Conservation (phyloP, 2,797 vertebrate genomes). For the Kryptolebias ocellatus region DNA sequence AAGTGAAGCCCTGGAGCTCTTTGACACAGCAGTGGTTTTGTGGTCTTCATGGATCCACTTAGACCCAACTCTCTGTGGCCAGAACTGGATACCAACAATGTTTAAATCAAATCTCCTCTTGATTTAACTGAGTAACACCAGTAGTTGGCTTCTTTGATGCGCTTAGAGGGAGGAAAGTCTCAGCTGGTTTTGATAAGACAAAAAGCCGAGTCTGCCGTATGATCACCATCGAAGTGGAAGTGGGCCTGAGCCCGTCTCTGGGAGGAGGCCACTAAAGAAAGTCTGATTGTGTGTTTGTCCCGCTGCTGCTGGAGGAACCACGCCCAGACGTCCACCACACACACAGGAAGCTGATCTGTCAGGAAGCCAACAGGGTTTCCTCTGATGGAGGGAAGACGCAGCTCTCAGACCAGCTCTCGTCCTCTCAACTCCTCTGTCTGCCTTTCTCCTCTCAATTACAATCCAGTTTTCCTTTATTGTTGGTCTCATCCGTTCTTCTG, state of each 20-base stretch:
- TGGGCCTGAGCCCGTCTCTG: slow-evolving; percentile 34
- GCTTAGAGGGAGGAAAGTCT: slow-evolving; percentile 29
- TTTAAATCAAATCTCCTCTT: slow-evolving; percentile 30
- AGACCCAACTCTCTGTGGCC: slow-evolving; percentile 22
- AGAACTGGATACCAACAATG: slow-evolving; percentile 15
- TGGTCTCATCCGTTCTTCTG: slow-evolving; percentile 27
- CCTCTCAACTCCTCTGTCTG: slow-evolving; percentile 34
- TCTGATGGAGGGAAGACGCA: slow-evolving; percentile 54
- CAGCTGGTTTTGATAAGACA: slow-evolving; percentile 42
- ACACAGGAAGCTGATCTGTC: slow-evolving; percentile 65
- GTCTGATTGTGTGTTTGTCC: slow-evolving; percentile 60
- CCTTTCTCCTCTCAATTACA: slow-evolving; percentile 13
- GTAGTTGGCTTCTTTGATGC: slow-evolving; percentile 9
- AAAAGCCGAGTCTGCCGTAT: slow-evolving; percentile 23
- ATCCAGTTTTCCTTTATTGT: slow-evolving; percentile 38
- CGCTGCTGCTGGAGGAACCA: slow-evolving; percentile 62
- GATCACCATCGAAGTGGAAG: slow-evolving; percentile 48
- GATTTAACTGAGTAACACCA: slow-evolving; percentile 16
- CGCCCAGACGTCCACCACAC: slow-evolving; percentile 62
- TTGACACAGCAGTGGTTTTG: slow-evolving; percentile 31
- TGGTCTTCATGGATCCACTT: slow-evolving; percentile 20
- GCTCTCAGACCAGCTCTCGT: slow-evolving; percentile 24
- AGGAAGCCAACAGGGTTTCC: slow-evolving; percentile 66
- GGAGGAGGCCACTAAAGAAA: slow-evolving; percentile 52
- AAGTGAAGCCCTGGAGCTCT: slow-evolving; percentile 1